Evolutionary conservation across 2,888 invertebrate species (phyloP), one percentile per base, ranked within the genome.

Genomic region (Andrena hattorfiana): DNA sequence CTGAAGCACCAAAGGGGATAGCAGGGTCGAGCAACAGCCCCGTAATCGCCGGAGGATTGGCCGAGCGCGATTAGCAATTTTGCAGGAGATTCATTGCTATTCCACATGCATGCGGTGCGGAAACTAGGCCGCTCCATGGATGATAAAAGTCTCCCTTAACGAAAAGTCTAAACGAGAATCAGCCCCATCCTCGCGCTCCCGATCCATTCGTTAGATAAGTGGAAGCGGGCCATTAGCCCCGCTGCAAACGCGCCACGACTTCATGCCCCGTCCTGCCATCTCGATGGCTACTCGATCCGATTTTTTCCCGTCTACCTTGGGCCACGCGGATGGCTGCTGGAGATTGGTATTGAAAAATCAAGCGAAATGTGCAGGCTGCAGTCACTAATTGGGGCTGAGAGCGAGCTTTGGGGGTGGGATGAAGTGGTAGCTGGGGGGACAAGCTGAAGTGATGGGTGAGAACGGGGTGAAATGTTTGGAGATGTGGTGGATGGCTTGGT

Each of bases 41-140:
- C 66, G 60, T 42, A 56, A 81, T 81, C 72, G 72, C 59, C 26
- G 28, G 63, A 68, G 70, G 75, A 75, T 71, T 75, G 68, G 63
- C 67, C 42, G 70, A 62, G 48, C 68, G 72, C 60, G 63, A 77
- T 77, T 77, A 76, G 72, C 69, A 64, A 81, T 81, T 77, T 72
- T 72, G 20, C 62, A 49, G 64, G 66, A 56, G 62, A 74, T 74
- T 82, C 81, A 82, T 80, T 82, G 60, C 70, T 28, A 51, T 32
- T 26, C 35, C 28, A 48, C 81, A 66, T 74, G 80, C 80, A 81
- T 60, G 23, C 30, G 5, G 20, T 3, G 13, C 2, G 28, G 66
- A 42, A 81, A 79, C 64, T 70, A 54, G 74, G 80, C 74, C 74
- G 66, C 42, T n/a, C 60, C 26, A 5, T 68, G 51, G 8, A n/a